Evolutionary conservation across 2,113 vertebrate genomes (phyloP).

Genomic region (Plectropomus leopardus): DNA sequence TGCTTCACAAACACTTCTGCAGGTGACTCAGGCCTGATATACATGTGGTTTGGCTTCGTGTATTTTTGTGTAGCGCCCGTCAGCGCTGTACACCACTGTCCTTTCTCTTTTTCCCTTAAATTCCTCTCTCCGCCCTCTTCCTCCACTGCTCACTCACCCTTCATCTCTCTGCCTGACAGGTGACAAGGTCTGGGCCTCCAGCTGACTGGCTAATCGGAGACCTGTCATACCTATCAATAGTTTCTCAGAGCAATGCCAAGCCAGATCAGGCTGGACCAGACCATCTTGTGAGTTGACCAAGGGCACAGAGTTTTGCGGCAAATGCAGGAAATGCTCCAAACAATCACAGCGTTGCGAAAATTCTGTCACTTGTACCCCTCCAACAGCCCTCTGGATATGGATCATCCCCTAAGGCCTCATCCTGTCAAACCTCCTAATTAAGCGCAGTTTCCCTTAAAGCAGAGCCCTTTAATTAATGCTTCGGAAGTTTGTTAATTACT

Average conservation of each 20-base stretch:
- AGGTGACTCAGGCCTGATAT: conserved; percentile 64
- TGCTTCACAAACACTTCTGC: conserved; percentile 70
- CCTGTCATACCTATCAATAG: conserved; percentile 98
- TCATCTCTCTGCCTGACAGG: conserved; percentile 95
- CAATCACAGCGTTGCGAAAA: conserved; percentile 82
- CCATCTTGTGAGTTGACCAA: conserved; percentile 74
- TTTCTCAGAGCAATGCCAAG: conserved; percentile 79
- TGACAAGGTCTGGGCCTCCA: conserved; percentile 93
- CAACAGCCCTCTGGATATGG: conserved; percentile 80
- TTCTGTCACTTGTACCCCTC: conserved; percentile 74
- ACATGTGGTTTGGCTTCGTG: conserved; percentile 50
- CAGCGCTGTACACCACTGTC: conserved; percentile 67
- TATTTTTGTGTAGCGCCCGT: conserved; percentile 44
- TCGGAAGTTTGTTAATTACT: conserved; percentile 82
- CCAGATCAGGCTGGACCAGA: conserved; percentile 67
- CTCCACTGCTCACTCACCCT: conserved; percentile 84
- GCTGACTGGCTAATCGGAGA: conserved; percentile 99
- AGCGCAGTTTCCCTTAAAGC: conserved; percentile 80
- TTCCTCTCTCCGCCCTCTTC: conserved; percentile 26
- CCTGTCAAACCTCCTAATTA: conserved; percentile 87
- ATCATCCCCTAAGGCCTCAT: conserved; percentile 86
- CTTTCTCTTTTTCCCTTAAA: conserved; percentile 14
- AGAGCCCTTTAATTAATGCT: conserved; percentile 79
- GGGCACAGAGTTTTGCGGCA: conserved; percentile 62
- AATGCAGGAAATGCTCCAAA: conserved; percentile 49